These are phyloP conservation scores for Peromyscus nudipes DNA, from an alignment of 2,797 vertebrate genomes.

Conservation along the genomic window DNA sequence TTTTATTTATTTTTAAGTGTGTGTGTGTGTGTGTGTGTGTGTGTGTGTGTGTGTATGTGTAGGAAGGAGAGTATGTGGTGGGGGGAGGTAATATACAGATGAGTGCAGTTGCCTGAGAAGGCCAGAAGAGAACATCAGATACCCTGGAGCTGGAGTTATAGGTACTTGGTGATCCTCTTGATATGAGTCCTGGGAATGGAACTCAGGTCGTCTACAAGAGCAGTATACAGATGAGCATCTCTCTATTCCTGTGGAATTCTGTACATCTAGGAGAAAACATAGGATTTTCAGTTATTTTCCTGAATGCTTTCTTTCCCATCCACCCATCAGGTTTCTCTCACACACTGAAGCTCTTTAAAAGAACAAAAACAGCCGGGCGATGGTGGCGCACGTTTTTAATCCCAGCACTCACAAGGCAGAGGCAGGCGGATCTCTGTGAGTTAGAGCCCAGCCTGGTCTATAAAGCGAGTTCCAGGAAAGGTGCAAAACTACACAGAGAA, in stretches of 20 bases:
- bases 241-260: conserved; percentile 13
- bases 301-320: conserved; percentile 25
- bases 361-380: no score
- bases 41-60: neutral
- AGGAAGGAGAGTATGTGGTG: no score
- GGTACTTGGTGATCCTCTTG: neutral
- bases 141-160: no score
- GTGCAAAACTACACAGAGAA: no score
- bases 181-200: neutral
- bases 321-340: neutral
- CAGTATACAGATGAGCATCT: neutral
- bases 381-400: no score
- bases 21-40: neutral
- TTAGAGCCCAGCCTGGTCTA: no score
- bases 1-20: neutral
- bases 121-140: neutral
- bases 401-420: no score
- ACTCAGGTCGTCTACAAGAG: neutral
- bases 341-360: neutral
- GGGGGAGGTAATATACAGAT: neutral
- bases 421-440: no score
- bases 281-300: neutral
- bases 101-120: neutral
- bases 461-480: no score
- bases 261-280: conserved; percentile 3